phyloP scores from a whole-genome alignment of 1,140 invertebrate species.

The Micrasema minimum region DNA sequence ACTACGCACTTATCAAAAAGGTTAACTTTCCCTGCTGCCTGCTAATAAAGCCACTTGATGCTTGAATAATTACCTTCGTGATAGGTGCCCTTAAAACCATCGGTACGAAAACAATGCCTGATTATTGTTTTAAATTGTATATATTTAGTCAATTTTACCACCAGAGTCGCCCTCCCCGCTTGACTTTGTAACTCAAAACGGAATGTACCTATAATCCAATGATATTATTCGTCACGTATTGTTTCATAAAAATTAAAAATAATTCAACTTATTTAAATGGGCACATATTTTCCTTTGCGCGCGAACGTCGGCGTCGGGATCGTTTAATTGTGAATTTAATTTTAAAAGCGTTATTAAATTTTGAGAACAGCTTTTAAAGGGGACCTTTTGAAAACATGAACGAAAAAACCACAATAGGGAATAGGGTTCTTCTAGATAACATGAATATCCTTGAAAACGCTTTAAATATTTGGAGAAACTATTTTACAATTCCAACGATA shows the following conservation, averaged over 20 bases:
- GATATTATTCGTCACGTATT: conserved; percentile 29
- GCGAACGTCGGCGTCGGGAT: too few species aligned
- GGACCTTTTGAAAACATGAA: not conserved
- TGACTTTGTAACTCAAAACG: conserved; percentile 28
- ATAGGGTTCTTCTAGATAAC: too few species aligned
- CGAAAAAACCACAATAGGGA: too few species aligned
- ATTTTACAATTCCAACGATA: too few species aligned
- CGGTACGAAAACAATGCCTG: conserved; percentile 47
- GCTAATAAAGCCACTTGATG: conserved; percentile 44
- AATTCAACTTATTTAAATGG: too few species aligned
- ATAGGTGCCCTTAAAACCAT: conserved; percentile 48
- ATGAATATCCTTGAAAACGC: too few species aligned
- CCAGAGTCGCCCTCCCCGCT: conserved; percentile 33
- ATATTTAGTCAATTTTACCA: conserved; percentile 44
- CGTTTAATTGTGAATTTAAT: conserved; percentile 20
- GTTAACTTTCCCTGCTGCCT: not conserved
- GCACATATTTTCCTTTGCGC: conserved; percentile 17
- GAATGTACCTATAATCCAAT: conserved; percentile 20
- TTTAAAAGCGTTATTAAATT: conserved; percentile 15
- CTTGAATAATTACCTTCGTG: conserved; percentile 51
- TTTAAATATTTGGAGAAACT: too few species aligned
- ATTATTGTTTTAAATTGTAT: conserved; percentile 53
- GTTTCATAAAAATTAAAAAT: conserved; percentile 30
- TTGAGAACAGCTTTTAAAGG: too few species aligned
- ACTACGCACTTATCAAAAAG: conserved; percentile 25